phyloP scores from a whole-genome alignment of 2,113 vertebrate genomes.

The Scomber japonicus region DNA sequence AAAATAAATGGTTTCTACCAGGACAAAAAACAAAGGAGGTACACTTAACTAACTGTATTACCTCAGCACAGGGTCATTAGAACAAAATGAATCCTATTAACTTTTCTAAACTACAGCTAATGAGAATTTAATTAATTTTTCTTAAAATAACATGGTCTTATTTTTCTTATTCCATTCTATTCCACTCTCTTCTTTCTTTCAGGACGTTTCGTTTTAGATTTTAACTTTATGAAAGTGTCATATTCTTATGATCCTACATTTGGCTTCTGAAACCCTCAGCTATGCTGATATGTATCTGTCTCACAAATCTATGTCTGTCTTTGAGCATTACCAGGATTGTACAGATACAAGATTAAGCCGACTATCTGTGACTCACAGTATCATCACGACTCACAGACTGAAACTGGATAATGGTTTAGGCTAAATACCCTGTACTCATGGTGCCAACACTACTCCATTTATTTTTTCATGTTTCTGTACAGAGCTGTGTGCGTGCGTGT shows the following conservation, averaged over 20 bases:
- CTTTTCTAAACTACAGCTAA: neutral
- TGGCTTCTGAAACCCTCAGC: neutral
- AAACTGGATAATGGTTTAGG: constrained; percentile 1
- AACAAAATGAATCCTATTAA: neutral
- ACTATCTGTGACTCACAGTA: constrained; percentile 6
- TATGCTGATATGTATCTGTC: neutral
- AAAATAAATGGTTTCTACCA: too few relatives aligned
- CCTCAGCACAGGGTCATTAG: too few relatives aligned
- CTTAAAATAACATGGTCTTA: neutral
- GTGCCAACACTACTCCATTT: constrained; percentile 20
- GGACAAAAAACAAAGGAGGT: too few relatives aligned
- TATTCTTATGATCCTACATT: neutral
- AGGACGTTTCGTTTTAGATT: too few relatives aligned
- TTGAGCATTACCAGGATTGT: neutral
- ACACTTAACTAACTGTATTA: too few relatives aligned
- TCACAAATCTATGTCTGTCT: neutral
- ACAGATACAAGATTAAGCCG: neutral
- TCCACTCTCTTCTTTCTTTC: neutral
- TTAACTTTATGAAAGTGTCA: too few relatives aligned
- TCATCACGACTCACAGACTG: neutral
- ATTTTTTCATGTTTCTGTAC: constrained; percentile 28
- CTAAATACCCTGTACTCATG: constrained; percentile 5
- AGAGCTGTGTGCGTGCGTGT: constrained; percentile 1
- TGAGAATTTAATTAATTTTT: neutral
- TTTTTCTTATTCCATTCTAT: neutral